phyloP scores from a whole-genome alignment of 2,888 invertebrate species.

The Hemaris fuciformis region DNA sequence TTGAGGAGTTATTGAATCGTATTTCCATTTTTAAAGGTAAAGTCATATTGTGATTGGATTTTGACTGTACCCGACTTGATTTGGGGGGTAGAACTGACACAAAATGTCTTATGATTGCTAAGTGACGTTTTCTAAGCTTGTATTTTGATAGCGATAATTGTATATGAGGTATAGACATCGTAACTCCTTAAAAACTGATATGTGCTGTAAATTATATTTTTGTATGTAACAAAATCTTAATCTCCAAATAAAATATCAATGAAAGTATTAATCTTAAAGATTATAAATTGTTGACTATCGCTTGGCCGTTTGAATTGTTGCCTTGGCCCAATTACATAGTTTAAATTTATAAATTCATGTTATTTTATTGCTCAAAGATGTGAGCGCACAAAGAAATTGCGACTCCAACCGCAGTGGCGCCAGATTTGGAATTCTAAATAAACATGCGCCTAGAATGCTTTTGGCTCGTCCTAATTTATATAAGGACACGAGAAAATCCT shows the following conservation, averaged over 20 bases:
- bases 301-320: neutral
- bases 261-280: neutral
- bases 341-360: neutral
- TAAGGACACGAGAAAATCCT: neutral
- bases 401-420: neutral
- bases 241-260: neutral
- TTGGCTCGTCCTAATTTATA: constrained; percentile 1
- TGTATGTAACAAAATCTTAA: too few species aligned
- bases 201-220: too few species aligned
- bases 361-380: neutral
- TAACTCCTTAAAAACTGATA: too few species aligned
- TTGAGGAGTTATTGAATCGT: too few species aligned
- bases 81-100: too few species aligned
- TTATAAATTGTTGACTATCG: neutral
- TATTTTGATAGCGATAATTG: too few species aligned
- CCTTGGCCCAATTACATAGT: neutral
- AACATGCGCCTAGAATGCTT: neutral
- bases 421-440: constrained; percentile 9
- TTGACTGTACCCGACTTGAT: too few species aligned
- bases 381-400: neutral
- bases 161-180: too few species aligned
- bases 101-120: too few species aligned
- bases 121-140: too few species aligned
- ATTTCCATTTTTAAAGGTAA: too few species aligned
- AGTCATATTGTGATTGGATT: too few species aligned